Percentiles rank a stretch among this genome's conserved stretches.
Conservation (phyloP, 2,113 vertebrate genomes). For the Eptesicus fuscus region DNA sequence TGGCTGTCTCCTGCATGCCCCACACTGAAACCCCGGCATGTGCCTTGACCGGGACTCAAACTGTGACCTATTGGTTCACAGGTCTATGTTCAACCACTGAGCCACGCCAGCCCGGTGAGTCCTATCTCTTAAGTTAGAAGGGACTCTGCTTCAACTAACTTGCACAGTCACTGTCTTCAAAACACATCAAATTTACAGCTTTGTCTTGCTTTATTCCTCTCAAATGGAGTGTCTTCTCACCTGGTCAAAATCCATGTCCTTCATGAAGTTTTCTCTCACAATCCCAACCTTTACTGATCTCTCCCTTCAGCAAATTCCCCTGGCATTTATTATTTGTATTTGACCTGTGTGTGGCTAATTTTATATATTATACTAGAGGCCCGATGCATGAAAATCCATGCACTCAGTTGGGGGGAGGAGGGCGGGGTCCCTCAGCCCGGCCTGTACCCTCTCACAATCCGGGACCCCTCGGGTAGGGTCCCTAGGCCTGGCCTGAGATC, state of each 20-base stretch:
- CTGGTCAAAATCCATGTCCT: not conserved
- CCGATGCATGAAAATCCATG: no score
- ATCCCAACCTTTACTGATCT: not conserved
- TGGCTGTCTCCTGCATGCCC: no score
- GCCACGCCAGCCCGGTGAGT: no score
- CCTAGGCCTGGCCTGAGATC: no score
- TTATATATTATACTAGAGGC: not conserved
- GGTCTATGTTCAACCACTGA: no score
- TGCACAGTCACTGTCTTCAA: not conserved
- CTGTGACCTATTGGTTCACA: no score
- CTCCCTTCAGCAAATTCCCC: not conserved
- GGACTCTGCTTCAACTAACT: not conserved
- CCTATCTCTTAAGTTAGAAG: not conserved
- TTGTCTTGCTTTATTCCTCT: not conserved
- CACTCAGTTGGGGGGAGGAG: no score
- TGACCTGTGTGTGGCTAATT: not conserved
- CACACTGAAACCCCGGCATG: no score
- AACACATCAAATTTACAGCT: not conserved
- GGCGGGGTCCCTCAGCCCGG: no score
- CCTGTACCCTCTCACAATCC: no score
- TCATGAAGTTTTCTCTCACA: not conserved
- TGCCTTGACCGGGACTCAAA: no score
- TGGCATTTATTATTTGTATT: not conserved
- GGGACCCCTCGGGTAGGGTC: no score
- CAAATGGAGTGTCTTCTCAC: not conserved